Percentiles rank a stretch among this genome's conserved stretches.
These are phyloP conservation scores for Oasisia sp. DNA, from an alignment of 2,888 invertebrate genomes.

Conservation along the genomic window DNA sequence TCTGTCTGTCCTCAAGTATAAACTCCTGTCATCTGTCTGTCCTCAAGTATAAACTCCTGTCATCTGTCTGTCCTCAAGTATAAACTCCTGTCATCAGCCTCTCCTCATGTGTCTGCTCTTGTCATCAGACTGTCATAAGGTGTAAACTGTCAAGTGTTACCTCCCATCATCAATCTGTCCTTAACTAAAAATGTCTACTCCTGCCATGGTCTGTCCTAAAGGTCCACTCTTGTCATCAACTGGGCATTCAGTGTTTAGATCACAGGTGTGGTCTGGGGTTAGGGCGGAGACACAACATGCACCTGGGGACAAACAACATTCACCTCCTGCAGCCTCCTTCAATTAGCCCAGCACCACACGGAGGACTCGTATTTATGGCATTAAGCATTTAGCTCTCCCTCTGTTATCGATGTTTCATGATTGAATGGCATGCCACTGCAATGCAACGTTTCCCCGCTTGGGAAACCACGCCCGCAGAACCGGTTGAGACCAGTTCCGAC, in stretches of 20 bases:
- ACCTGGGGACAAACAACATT: neutral
- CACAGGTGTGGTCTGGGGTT: neutral
- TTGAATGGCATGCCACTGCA: constrained; percentile 11
- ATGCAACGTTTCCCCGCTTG: neutral
- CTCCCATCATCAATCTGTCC: neutral
- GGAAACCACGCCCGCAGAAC: neutral
- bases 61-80: neutral
- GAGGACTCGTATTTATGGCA: constrained; percentile 6
- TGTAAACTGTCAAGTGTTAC: neutral
- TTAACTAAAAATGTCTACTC: neutral
- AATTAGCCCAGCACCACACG: neutral
- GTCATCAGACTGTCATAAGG: neutral
- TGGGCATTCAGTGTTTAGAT: neutral
- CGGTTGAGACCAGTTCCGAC: neutral
- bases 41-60: neutral
- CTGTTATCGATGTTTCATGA: neutral
- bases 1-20: neutral
- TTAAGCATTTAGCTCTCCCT: neutral
- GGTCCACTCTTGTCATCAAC: neutral
- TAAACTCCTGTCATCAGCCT: neutral
- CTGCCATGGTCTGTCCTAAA: neutral
- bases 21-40: neutral
- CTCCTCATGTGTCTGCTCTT: no score
- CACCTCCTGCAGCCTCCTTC: neutral
- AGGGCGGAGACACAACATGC: neutral